Percentiles rank a stretch among this genome's conserved stretches.
Conservation (phyloP, 2,888 invertebrate species). For the Polyommatus icarus region DNA sequence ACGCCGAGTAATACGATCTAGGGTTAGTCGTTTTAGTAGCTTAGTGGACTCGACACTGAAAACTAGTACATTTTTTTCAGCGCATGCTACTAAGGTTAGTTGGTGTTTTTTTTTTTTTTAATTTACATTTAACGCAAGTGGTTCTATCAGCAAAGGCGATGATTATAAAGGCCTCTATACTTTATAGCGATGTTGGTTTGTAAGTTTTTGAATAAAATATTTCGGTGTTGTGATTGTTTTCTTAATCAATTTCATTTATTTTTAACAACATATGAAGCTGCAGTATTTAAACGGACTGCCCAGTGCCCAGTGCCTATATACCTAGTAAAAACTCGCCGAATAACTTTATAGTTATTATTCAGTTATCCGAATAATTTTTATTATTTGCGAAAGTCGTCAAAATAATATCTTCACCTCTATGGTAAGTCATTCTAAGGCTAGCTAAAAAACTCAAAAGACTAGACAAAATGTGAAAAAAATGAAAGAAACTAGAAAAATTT, state of each 20-base stretch:
- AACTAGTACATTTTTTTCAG: not conserved
- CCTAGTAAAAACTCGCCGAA: too few relatives aligned
- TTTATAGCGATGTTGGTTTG: too few relatives aligned
- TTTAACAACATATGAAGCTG: not conserved
- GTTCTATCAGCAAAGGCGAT: not conserved
- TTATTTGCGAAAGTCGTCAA: too few relatives aligned
- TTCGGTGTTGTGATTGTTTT: not conserved
- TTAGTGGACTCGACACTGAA: constrained; percentile 19
- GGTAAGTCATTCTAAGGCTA: too few relatives aligned
- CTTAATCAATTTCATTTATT: not conserved
- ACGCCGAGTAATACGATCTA: not conserved
- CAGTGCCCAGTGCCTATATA: too few relatives aligned
- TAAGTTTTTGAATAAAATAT: not conserved
- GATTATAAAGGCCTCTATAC: not conserved
- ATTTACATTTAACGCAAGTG: not conserved
- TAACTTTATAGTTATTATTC: too few relatives aligned
- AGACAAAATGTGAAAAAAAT: too few relatives aligned
- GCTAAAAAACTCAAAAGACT: too few relatives aligned
- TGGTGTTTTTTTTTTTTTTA: not conserved
- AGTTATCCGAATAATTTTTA: too few relatives aligned
- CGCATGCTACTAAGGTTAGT: constrained; percentile 24
- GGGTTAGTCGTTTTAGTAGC: constrained; percentile 22
- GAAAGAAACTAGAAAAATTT: too few relatives aligned
- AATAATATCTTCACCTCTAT: too few relatives aligned
- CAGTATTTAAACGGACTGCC: not conserved